These are phyloP conservation scores for Thomomys bottae DNA, from an alignment of 2,113 vertebrate genomes.

Conservation along the genomic window DNA sequence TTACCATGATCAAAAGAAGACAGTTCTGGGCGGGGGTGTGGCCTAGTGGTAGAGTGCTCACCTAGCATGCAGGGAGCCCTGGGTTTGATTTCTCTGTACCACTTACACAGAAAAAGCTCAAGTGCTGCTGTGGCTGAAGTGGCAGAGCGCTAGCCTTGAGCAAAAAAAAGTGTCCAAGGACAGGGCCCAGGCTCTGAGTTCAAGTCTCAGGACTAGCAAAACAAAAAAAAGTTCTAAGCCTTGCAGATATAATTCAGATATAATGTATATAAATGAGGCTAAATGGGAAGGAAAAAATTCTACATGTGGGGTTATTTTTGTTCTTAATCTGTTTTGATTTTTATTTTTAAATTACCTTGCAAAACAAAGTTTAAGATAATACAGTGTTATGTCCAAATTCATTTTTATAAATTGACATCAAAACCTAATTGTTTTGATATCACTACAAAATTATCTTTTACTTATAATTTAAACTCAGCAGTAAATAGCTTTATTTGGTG, in stretches of 20 bases:
- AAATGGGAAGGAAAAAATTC: neutral
- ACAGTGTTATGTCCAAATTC: slow-evolving; percentile 43
- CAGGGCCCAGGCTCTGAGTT: too few relatives aligned
- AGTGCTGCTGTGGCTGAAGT: too few relatives aligned
- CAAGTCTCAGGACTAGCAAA: too few relatives aligned
- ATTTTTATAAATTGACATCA: slow-evolving; percentile 49
- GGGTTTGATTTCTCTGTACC: too few relatives aligned
- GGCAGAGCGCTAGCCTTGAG: too few relatives aligned
- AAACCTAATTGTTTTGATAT: slow-evolving; percentile 46
- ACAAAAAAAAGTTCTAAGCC: neutral
- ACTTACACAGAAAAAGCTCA: too few relatives aligned
- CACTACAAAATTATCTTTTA: slow-evolving; percentile 41
- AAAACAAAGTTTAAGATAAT: slow-evolving; percentile 38
- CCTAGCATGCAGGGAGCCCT: too few relatives aligned
- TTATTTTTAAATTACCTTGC: neutral
- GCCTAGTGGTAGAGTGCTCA: too few relatives aligned
- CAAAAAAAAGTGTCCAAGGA: too few relatives aligned
- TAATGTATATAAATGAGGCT: neutral
- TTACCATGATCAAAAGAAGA: neutral
- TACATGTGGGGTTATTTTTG: slow-evolving; percentile 15
- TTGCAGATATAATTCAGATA: neutral
- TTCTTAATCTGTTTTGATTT: slow-evolving; percentile 20
- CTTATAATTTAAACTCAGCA: slow-evolving; percentile 57
- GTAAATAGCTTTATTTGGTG: slow-evolving; percentile 46
- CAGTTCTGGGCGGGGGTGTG: too few relatives aligned